Conservation (phyloP, 1,140 invertebrate genomes). For the Eueides isabella region DNA sequence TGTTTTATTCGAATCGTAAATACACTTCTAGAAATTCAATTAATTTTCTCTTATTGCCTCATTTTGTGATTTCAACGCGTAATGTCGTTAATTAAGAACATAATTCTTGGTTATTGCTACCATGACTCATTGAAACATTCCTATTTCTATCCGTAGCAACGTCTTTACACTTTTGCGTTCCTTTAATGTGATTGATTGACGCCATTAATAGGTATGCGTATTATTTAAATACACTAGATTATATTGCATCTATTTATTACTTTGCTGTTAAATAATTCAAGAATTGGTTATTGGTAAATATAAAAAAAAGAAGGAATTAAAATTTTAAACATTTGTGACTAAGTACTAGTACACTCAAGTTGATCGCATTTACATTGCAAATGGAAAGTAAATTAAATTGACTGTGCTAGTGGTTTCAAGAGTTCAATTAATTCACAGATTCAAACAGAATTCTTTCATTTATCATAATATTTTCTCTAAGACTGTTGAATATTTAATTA, state of each 20-base stretch:
- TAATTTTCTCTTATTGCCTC: constrained; percentile 19
- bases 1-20: constrained; percentile 1
- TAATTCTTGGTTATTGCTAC: constrained; percentile 23
- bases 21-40: constrained; percentile 18
- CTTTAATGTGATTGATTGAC: background rate
- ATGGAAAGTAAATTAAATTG: constrained; percentile 15
- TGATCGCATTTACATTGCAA: constrained; percentile 13
- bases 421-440: constrained; percentile 18
- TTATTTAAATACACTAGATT: too few relatives aligned
- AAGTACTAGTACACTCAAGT: constrained; percentile 3
- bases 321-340: background rate
- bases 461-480: background rate
- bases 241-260: too few relatives aligned
- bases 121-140: constrained; percentile 24
- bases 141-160: background rate
- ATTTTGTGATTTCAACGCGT: constrained; percentile 22
- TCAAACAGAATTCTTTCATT: background rate
- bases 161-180: background rate
- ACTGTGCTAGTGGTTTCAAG: constrained; percentile 16
- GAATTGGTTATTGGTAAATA: background rate
- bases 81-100: constrained; percentile 32
- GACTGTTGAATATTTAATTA: background rate
- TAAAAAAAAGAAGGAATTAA: background rate
- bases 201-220: background rate
- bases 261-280: background rate